Base-by-base conservation (phyloP, 1,140 invertebrate genomes). In the Habropoda laboriosa region DNA sequence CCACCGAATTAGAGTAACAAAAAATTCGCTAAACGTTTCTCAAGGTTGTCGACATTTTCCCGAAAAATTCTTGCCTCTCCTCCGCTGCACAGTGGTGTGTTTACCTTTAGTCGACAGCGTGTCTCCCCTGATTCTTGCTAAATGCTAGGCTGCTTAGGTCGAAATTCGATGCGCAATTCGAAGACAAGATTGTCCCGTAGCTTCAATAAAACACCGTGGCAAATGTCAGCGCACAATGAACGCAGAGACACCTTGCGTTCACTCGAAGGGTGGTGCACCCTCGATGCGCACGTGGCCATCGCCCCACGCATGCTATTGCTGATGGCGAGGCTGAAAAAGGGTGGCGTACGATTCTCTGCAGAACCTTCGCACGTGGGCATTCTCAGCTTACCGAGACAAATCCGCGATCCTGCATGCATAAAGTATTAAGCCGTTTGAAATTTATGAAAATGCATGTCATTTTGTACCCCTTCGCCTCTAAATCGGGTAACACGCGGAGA, bases 361-460 rank as follows among this genome's bases (percentile, higher is more conserved):
- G 80, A 85, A 84, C 87, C 81, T 79, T 80, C 86, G 90, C 92
- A 92, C 91, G 91, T 93, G 92, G 92, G 92, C 91, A 92, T 92
- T 93, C 91, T 92, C 91, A 92, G 92, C 90, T 92, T 92, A 92
- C 90, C 92, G 92, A 90, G 92, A 92, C 92, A 92, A 93, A 93
- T 93, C 92, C 90, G 86, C 89, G 91, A 92, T 92, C 89, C 91
- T 92, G 91, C 92, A 92, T 92, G 92, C 92, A 93, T 93, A 93
- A 93, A 89, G 90, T 90, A 93, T 93, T 92, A 91, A 92, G 90
- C 91, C 86, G 92, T 89, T 90, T 89, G 90, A 93, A 91, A 93
- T 92, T 92, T 93, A 93, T 92, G 91, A 92, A 93, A 93, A 92
- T 90, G 87, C 91, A 84, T 89, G 89, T 92, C 90, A 92, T 91